A percentile compares a stretch with the other conserved stretches of the same genome.
phyloP scores from a whole-genome alignment of 2,113 vertebrate species.

The Aptenodytes forsteri region DNA sequence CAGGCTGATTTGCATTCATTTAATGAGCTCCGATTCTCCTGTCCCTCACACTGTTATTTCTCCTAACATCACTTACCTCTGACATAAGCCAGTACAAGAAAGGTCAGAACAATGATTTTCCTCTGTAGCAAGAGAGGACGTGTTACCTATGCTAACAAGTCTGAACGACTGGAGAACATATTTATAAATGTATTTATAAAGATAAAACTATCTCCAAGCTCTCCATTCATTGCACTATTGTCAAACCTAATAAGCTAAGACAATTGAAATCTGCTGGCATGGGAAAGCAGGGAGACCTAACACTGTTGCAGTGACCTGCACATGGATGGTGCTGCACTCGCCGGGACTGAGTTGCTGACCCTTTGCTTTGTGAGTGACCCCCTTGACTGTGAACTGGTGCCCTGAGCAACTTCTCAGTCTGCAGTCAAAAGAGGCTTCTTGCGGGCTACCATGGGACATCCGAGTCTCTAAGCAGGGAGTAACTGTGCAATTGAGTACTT shows the following conservation, averaged over 20 bases:
- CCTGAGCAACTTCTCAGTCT: background rate
- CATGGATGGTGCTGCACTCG: background rate
- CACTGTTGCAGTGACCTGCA: background rate
- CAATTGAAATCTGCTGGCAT: background rate
- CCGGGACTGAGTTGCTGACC: background rate
- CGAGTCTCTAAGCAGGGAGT: background rate
- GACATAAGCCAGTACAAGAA: background rate
- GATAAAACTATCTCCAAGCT: background rate
- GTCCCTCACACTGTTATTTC: background rate
- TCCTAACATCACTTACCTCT: background rate
- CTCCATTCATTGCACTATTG: slow-evolving; percentile 28
- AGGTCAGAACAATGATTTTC: background rate
- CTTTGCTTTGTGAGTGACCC: background rate
- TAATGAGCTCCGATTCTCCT: background rate
- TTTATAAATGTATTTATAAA: slow-evolving; percentile 23
- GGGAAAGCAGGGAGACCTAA: background rate
- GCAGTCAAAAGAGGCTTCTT: background rate
- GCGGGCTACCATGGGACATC: background rate
- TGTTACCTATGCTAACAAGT: background rate
- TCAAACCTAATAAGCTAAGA: slow-evolving; percentile 41
- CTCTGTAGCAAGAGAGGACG: background rate
- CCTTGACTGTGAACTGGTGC: background rate
- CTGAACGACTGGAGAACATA: background rate
- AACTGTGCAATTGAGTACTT: background rate
- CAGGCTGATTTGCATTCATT: background rate